Evolutionary conservation across 2,113 vertebrate genomes (phyloP), one percentile per base, ranked within the genome.

Genomic region (Catharus minimus): DNA sequence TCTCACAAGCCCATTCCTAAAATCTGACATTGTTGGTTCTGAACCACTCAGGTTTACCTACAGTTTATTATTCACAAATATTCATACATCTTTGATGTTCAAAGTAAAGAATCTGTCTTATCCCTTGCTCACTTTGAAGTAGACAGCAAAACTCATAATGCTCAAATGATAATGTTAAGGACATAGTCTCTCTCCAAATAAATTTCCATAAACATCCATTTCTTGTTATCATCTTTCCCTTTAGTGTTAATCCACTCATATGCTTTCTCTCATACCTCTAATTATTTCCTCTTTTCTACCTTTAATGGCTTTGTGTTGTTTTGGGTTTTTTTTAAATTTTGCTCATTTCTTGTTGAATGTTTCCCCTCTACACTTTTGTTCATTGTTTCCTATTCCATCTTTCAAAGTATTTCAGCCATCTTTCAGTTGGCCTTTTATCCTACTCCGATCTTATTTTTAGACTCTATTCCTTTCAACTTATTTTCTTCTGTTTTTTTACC

Each of bases 11-110:
- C 14, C 32, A 6, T 62, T 83, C 32, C 50, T 30, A 57, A 82
- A 82, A 57, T 9, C 10, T 53, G 38, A 47, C 0, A 0, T 10
- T 23, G 4, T 39, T n/a, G 60, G 24, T 55, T 79, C 13, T 33
- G 58, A 87, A 57, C 6, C 27, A 76, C 23, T 1, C 10, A 41
- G 38, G 33, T 72, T 84, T 60, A 72, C 11, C 53, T 65, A 8
- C 3, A 33, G 15, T 26, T 82, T 79, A 7, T 46, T 26, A 64
- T 41, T 65, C 43, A 41, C 39, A 43, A 73, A 76, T 72, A 76
- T 53, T 72, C 32, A 57, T 6, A 24, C 4, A 39, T 19, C 14
- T 83, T 71, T 77, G 12, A 41, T 83, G 27, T 21, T 38, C 23
- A 10, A 38, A 41, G 4, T 23, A 56, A 19, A 83, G 38, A 69